Evolutionary conservation across 1,140 invertebrate species (phyloP), one percentile per base, ranked within the genome.

Genomic region (Ericerus pela): DNA sequence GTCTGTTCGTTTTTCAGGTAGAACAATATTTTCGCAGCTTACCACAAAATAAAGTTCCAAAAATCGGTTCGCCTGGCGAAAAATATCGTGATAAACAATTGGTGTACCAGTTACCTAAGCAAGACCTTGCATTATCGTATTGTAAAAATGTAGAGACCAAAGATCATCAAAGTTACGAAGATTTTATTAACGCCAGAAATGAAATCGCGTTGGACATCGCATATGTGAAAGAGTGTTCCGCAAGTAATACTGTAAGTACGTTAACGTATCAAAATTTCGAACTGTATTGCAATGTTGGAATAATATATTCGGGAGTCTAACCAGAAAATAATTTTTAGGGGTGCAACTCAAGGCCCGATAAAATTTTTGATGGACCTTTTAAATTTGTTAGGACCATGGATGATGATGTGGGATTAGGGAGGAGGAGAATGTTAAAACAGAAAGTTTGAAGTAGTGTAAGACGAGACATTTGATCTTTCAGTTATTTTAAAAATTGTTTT

Each of bases 181-280:
- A 94, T 68, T 96, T 96, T 70, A 83, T 94, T 59, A 80, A 85
- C 22, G 87, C 86, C 29, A 74, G 92, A 37, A 96, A 96, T 69
- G 88, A 95, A 74, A 85, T 96, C 60, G 88, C 91, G 14, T 73
- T 99, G 60, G 95, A 97, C 69, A 90, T 97, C 64, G 95, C 88
- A 68, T 79, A 76, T 62, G 81, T 81, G 1, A 76, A 77, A 62
- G 74, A 78, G 62, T 65, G 73, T 37, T 57, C 67, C 54, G n/a
- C n/a, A n/a, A 71, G 72, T 56, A 65, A 66, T 24, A 61, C 69
- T 57, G 77, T 79, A 66, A 68, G 74, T 72, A 51, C 31, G 6
- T 43, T n/a, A n/a, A n/a, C n/a, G n/a, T n/a, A n/a, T n/a, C n/a
- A n/a, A n/a, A n/a, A n/a, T n/a, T n/a, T n/a, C n/a, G n/a, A n/a